phyloP scores from a whole-genome alignment of 2,113 vertebrate genomes.

The Procapra przewalskii region DNA sequence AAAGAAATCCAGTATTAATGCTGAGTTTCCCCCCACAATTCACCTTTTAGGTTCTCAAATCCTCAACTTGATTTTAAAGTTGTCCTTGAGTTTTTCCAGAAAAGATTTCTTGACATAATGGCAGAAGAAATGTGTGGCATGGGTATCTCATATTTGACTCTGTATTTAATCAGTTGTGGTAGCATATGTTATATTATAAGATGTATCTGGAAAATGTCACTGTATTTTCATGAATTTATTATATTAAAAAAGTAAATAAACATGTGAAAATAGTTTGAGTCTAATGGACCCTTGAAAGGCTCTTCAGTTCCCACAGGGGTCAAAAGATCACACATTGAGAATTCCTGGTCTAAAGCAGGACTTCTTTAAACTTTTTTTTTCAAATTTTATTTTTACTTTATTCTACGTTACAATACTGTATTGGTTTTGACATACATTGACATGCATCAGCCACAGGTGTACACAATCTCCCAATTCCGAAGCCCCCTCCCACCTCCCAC shows the following conservation, averaged over 20 bases:
- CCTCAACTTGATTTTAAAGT: background rate
- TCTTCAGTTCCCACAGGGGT: background rate
- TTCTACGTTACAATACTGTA: too few species aligned
- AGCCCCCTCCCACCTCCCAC: too few species aligned
- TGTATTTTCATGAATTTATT: background rate
- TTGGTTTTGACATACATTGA: too few species aligned
- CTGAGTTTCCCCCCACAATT: background rate
- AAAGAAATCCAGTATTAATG: background rate
- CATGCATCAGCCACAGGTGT: too few species aligned
- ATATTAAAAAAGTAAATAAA: background rate
- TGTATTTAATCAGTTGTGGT: background rate
- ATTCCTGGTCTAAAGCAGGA: background rate
- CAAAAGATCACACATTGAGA: background rate
- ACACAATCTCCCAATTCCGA: too few species aligned
- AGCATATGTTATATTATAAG: background rate
- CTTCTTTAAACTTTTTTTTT: background rate
- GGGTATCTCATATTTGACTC: background rate
- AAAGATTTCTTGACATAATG: background rate
- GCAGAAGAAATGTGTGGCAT: background rate
- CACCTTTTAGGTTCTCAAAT: background rate
- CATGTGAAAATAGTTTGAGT: background rate
- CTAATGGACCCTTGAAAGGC: background rate
- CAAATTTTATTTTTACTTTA: too few species aligned
- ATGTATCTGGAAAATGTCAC: background rate
- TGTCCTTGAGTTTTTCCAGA: background rate